Base-by-base conservation (phyloP, 2,888 invertebrate genomes). In the Euplexia lucipara region DNA sequence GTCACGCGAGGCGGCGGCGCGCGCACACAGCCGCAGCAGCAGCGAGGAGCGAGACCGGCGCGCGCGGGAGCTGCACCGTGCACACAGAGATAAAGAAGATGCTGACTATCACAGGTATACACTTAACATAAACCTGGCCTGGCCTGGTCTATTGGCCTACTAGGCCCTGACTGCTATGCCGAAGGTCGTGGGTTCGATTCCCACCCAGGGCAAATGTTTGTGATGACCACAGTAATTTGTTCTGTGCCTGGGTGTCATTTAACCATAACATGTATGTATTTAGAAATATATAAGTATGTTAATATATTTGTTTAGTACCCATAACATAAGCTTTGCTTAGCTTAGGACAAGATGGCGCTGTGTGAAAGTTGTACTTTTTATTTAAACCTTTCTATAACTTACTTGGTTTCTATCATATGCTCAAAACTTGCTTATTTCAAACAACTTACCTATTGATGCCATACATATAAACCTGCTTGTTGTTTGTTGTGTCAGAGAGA, bases 21-120 rank as follows among this genome's bases (percentile, higher is more conserved):
- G 63, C n/a, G 77, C 85, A 37, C 84, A 81, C 62, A 89, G 90
- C 64, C 86, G 87, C 83, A 90, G 91, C 75, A 83, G 70, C 75
- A 90, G 90, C 76, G 82, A 75, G 67, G 91, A 85, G 66, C 78
- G 85, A 39, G 88, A 85, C 61, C 80, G 84, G 0, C 85, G 82
- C 59, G 80, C 81, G 67, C 79, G 88, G 6, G 87, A 85, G 10
- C 73, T 65, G 2, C 83, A 83, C 34, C 81, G 80, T 16, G 69
- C 80, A 1, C 80, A 79, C 14, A 74, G 20, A n/a, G 75, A 79
- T 1, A 75, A 16, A 26, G 78, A 80, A 6, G 65, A 73, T 12
- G 74, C 73, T 10, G 80, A 81, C 9, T 68, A 58, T 22, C 69
- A 81, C 49, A 86, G 84, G 89, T 89, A 61, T 42, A 9, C 56